Conservation (phyloP, 2,113 vertebrate genomes). For the Naja naja region DNA sequence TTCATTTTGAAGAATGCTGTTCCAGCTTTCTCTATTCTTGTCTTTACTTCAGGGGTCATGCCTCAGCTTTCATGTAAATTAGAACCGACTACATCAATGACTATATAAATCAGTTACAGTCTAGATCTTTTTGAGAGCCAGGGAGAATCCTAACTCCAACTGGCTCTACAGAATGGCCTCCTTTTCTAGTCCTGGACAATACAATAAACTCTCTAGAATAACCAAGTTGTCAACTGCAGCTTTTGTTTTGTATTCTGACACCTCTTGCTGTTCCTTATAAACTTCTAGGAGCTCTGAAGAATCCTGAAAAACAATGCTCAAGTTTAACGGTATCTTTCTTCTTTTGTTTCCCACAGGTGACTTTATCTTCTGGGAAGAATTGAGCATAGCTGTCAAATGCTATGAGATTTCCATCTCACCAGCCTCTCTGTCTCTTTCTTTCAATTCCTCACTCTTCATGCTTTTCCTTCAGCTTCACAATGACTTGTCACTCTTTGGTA, state of each 20-base stretch:
- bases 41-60: no score
- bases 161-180: neutral
- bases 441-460: slow-evolving; percentile 10
- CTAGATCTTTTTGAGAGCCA: neutral
- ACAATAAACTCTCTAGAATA: neutral
- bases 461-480: slow-evolving; percentile 32
- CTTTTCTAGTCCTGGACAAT: neutral
- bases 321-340: slow-evolving; percentile 48
- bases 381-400: slow-evolving; percentile 52
- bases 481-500: slow-evolving; percentile 54
- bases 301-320: slow-evolving; percentile 39
- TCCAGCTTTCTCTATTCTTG: no score
- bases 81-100: neutral
- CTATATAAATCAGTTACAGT: neutral
- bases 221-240: neutral
- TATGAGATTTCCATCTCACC: slow-evolving; percentile 39
- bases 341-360: slow-evolving; percentile 51
- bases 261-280: neutral
- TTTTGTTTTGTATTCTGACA: neutral
- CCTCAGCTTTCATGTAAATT: no score
- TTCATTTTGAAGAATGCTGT: no score
- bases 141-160: neutral
- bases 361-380: slow-evolving; percentile 56
- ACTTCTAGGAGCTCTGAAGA: slow-evolving; percentile 15
- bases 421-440: neutral